Percentiles rank a stretch among this genome's conserved stretches.
Conservation (phyloP, 2,113 vertebrate species). For the Coturnix japonica region DNA sequence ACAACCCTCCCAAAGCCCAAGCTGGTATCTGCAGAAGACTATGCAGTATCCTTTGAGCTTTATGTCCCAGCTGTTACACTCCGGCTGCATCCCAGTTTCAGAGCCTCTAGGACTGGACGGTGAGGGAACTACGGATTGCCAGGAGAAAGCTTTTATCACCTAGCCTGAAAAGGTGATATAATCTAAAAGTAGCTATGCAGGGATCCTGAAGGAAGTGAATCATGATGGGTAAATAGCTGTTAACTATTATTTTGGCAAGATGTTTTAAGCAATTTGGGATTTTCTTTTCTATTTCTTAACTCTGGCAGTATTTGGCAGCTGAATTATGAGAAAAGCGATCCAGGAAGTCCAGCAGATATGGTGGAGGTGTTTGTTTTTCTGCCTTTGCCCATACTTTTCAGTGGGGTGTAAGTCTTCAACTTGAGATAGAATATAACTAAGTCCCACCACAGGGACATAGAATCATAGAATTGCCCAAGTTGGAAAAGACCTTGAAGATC, state of each 20-base stretch:
- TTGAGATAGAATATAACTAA: not conserved
- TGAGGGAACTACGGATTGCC: not conserved
- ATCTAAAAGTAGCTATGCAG: not conserved
- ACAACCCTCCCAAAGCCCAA: not conserved
- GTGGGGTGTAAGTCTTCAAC: not conserved
- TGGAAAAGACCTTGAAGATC: too few relatives aligned
- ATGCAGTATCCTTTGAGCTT: not conserved
- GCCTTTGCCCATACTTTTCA: not conserved
- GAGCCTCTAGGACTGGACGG: accelerated
- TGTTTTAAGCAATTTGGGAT: not conserved
- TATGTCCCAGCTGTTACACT: not conserved
- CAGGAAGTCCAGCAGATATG: not conserved
- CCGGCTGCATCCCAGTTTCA: not conserved
- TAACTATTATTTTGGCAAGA: not conserved
- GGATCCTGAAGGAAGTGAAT: not conserved
- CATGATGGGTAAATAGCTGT: not conserved
- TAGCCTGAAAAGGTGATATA: not conserved
- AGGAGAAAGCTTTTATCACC: not conserved
- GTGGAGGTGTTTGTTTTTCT: not conserved
- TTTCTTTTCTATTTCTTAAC: not conserved
- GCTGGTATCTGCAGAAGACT: not conserved
- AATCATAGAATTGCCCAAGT: too few relatives aligned
- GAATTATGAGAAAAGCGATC: not conserved
- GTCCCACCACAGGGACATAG: not conserved
- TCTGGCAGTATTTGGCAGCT: not conserved